Evolutionary conservation across 2,113 vertebrate species (phyloP).

Genomic region (Dunckerocampus dactyliophorus): DNA sequence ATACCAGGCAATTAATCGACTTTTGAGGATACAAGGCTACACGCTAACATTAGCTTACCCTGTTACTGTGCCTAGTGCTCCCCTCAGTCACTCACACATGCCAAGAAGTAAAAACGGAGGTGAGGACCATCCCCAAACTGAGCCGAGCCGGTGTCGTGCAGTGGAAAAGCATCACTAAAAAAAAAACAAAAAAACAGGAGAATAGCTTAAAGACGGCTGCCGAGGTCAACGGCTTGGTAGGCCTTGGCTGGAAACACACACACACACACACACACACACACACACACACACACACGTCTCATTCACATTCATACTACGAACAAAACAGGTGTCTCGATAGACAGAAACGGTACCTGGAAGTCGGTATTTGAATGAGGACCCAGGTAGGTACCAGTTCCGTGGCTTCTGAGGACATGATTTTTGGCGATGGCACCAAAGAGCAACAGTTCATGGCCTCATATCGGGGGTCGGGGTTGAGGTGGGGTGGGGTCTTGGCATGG

Average conservation of each 20-base stretch:
- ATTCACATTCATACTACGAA: conserved; percentile 62
- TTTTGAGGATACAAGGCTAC: too few species aligned
- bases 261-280: conserved; percentile 5
- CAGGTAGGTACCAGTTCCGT: conserved; percentile 56
- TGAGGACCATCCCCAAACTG: too few species aligned
- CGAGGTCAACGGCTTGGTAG: conserved; percentile 26
- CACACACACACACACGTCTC: conserved; percentile 12
- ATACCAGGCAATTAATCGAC: too few species aligned
- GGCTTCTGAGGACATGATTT: conserved; percentile 62
- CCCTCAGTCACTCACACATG: too few species aligned
- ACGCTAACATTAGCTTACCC: too few species aligned
- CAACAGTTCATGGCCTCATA: conserved; percentile 36
- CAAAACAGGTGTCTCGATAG: conserved; percentile 22
- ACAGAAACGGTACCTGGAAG: conserved; percentile 60
- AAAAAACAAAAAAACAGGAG: conserved; percentile 43
- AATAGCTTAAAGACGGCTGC: conserved; percentile 54
- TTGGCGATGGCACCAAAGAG: conserved; percentile 42
- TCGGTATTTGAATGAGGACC: conserved; percentile 52
- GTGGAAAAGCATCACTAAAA: background rate
- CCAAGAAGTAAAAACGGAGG: too few species aligned
- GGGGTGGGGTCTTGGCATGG: conserved; percentile 58
- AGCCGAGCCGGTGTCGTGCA: too few species aligned
- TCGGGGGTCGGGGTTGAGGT: background rate
- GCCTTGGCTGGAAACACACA: conserved; percentile 27
- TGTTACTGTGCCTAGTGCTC: too few species aligned